A percentile compares a stretch with the other conserved stretches of the same genome.
Evolutionary conservation across 2,113 vertebrate species (phyloP).

Genomic region (Rhynchomys soricoides): DNA sequence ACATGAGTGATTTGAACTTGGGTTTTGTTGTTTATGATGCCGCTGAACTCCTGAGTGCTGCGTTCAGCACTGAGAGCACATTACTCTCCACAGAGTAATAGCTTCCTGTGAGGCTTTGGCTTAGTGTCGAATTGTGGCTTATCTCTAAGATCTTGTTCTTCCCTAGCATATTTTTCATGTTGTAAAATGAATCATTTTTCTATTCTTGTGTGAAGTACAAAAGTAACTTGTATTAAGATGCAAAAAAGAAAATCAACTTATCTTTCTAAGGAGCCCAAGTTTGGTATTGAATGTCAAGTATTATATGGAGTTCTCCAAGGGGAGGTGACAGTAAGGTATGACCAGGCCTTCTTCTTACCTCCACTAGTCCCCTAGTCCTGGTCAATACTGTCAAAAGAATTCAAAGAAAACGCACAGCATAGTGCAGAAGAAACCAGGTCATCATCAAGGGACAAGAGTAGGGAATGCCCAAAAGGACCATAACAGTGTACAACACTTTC

Average conservation of each 20-base stretch:
- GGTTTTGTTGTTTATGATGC: constrained; percentile 46
- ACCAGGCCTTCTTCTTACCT: too few relatives aligned
- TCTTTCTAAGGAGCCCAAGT: constrained; percentile 61
- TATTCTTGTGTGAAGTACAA: constrained; percentile 62
- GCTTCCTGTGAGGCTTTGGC: constrained; percentile 1
- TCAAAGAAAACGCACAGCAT: not conserved
- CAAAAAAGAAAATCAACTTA: constrained; percentile 75
- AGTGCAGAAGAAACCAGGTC: not conserved
- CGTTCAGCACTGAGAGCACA: not conserved
- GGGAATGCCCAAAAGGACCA: not conserved
- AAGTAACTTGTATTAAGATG: constrained; percentile 64
- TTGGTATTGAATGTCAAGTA: constrained; percentile 57
- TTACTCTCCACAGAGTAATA: constrained; percentile 37
- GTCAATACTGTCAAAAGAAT: not conserved
- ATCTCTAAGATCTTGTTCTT: constrained; percentile 63
- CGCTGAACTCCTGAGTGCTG: not conserved
- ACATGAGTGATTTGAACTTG: constrained; percentile 52
- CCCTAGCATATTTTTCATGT: constrained; percentile 64
- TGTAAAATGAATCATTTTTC: constrained; percentile 66
- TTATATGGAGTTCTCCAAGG: constrained; percentile 17
- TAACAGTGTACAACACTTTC: not conserved
- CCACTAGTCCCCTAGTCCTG: too few relatives aligned
- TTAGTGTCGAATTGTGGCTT: constrained; percentile 15
- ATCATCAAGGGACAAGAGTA: not conserved
- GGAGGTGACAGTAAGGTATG: not conserved